Evolutionary conservation across 2,888 invertebrate species (phyloP), one percentile per base, ranked within the genome.

Genomic region (Erynnis tages): DNA sequence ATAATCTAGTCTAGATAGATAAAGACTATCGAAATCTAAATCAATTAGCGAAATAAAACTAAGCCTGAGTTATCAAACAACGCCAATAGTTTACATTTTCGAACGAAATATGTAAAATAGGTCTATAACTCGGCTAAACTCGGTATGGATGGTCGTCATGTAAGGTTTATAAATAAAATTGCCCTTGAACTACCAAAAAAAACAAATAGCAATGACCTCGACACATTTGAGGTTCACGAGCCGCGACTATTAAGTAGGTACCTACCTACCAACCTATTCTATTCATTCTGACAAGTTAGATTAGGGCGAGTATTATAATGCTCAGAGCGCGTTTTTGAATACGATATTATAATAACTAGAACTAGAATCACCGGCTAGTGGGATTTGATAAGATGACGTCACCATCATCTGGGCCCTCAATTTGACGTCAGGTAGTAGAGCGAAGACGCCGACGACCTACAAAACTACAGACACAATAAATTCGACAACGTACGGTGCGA

Each of bases 391-490:
- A 67, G 63, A 57, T 87, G 87, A 87, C 87, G 87, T 87, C 87
- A 88, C 67, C 60, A 54, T 69, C 68, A 79, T 76, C 79, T 78
- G 83, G 81, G 78, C 79, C 85, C 86, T 82, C 73, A 74, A 75
- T 79, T 76, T 76, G 76, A 84, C 80, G 83, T 86, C 82, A 84
- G 78, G 73, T 79, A 82, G 55, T 49, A 45, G 56, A 45, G 34
- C 56, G 63, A 50, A 65, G 65, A 53, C 64, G 56, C 75, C 79
- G 79, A 76, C 84, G 87, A 88, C 88, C 88, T 81, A 88, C 82
- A 88, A 87, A 87, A 85, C 86, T 88, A 88, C 85, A 88, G 86
- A 86, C 88, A 88, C 86, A 87, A 85, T 86, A 82, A 85, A 82
- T 82, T 86, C 81, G 80, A 73, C 81, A 81, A 77, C 80, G 80